Percentiles rank a stretch among this genome's conserved stretches.
Evolutionary conservation across 2,888 invertebrate species (phyloP).

Genomic region (Drosophila suboccidentalis): DNA sequence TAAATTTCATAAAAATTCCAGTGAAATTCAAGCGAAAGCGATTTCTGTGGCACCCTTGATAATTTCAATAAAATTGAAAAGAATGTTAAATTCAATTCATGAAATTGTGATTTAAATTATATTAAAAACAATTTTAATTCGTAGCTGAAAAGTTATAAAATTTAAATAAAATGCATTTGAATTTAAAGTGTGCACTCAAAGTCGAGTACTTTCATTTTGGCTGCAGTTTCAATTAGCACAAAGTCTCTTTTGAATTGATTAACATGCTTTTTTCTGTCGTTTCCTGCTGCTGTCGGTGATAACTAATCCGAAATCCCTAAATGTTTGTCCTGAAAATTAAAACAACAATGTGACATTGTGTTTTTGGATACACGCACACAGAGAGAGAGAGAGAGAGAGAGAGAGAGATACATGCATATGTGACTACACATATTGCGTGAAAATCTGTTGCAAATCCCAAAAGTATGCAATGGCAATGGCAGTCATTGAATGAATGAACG

Average conservation of each 20-base stretch:
- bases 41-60: too few relatives aligned
- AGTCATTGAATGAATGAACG: constrained; percentile 69
- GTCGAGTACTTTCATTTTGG: not conserved
- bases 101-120: too few relatives aligned
- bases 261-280: constrained; percentile 28
- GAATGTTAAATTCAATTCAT: too few relatives aligned
- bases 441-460: constrained; percentile 75
- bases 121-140: too few relatives aligned
- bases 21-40: too few relatives aligned
- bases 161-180: not conserved
- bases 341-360: constrained; percentile 50
- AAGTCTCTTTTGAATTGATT: constrained; percentile 57
- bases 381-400: too few relatives aligned
- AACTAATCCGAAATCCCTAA: constrained; percentile 53
- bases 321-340: constrained; percentile 61
- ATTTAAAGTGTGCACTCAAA: not conserved
- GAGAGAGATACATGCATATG: not conserved
- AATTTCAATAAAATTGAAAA: too few relatives aligned
- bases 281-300: constrained; percentile 19
- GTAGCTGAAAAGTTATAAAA: too few relatives aligned
- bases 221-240: constrained; percentile 66
- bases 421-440: constrained; percentile 38
- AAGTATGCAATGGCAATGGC: constrained; percentile 71
- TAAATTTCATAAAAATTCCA: too few relatives aligned
- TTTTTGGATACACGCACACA: constrained; percentile 1